These are phyloP conservation scores for Heliconius congener DNA, from an alignment of 1,140 invertebrate genomes.

Conservation along the genomic window DNA sequence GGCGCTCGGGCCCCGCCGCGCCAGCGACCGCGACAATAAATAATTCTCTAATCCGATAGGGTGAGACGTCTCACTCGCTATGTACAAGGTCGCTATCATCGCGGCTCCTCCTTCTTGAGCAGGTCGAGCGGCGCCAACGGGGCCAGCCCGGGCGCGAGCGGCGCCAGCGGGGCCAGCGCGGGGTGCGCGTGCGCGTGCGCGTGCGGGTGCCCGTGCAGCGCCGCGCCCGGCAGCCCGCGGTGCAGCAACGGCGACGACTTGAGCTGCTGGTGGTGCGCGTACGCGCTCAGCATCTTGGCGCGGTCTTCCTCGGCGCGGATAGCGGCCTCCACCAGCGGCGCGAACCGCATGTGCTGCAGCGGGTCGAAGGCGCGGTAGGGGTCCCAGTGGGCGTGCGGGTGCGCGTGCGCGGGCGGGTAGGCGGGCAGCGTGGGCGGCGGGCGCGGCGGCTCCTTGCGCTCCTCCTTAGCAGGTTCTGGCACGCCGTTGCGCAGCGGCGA, in stretches of 20 bases:
- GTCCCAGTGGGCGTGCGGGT: constrained; percentile 83
- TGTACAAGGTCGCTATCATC: constrained; percentile 78
- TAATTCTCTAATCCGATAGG: constrained; percentile 76
- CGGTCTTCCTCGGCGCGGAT: constrained; percentile 88
- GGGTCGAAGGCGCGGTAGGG: constrained; percentile 85
- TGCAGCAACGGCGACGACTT: constrained; percentile 71
- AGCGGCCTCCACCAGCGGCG: constrained; percentile 87
- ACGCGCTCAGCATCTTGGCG: constrained; percentile 87
- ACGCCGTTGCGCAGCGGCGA: constrained; percentile 87
- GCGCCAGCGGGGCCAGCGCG: constrained; percentile 59
- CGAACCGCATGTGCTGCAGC: constrained; percentile 85
- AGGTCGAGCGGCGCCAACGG: constrained; percentile 72
- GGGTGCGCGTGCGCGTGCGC: constrained; percentile 41
- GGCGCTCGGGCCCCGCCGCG: constrained; percentile 31
- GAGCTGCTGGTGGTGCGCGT: constrained; percentile 82
- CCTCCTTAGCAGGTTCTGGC: constrained; percentile 70
- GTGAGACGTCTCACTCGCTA: constrained; percentile 66
- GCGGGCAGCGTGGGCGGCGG: constrained; percentile 83
- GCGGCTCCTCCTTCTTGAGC: constrained; percentile 81
- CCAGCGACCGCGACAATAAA: constrained; percentile 77
- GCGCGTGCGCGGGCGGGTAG: constrained; percentile 83
- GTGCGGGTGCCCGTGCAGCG: constrained; percentile 49
- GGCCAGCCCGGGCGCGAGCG: constrained; percentile 60
- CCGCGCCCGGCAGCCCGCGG: constrained; percentile 59
- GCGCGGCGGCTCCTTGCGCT: constrained; percentile 80